Conservation (phyloP, 1,140 invertebrate species). For the Ceratina japonica region DNA sequence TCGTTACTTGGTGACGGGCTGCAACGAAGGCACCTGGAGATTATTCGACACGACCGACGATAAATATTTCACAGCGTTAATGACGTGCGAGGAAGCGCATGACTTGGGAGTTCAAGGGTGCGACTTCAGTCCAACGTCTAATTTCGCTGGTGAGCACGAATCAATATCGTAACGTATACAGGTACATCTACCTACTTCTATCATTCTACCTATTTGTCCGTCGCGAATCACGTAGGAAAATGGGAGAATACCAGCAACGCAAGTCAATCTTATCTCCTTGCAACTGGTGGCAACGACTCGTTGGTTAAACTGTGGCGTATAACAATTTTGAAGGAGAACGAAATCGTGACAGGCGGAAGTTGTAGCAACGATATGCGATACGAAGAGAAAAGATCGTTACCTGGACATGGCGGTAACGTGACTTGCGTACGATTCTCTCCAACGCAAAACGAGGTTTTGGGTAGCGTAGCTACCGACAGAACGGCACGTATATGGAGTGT, state of each 20-base stretch:
- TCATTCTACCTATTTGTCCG: too few species aligned
- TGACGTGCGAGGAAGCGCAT: conserved; percentile 82
- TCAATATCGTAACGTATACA: neutral
- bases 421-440: conserved; percentile 82
- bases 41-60: conserved; percentile 63
- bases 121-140: conserved; percentile 82
- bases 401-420: conserved; percentile 81
- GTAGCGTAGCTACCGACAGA: conserved; percentile 83
- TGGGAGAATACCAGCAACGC: conserved; percentile 54
- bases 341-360: conserved; percentile 10
- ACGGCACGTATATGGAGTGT: conserved; percentile 83
- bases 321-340: conserved; percentile 62
- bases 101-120: conserved; percentile 85
- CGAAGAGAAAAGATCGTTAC: conserved; percentile 65
- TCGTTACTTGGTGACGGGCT: conserved; percentile 83
- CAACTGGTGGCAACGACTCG: conserved; percentile 87
- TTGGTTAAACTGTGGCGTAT: conserved; percentile 86
- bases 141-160: conserved; percentile 57
- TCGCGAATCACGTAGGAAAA: conserved; percentile 50
- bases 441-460: conserved; percentile 80
- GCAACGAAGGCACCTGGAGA: conserved; percentile 83
- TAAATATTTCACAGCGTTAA: conserved; percentile 51
- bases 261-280: conserved; percentile 80
- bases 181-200: neutral
- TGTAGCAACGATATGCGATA: conserved; percentile 34